Evolutionary conservation across 1,140 invertebrate species (phyloP), one percentile per base, ranked within the genome.

Genomic region (Leptonema lineaticorne): DNA sequence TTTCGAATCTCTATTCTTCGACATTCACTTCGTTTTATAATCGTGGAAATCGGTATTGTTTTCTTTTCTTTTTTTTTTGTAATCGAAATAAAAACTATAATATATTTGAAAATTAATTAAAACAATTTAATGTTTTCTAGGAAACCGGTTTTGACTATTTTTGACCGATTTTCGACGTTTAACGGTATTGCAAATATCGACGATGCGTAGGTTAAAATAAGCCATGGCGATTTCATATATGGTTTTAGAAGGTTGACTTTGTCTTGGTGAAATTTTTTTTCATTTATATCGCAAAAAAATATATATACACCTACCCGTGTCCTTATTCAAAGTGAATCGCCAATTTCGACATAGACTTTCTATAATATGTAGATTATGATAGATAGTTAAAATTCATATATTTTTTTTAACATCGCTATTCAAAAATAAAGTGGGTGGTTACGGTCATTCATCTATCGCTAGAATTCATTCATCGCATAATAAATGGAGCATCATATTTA

Each of bases 381-480:
- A 41, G 11, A 4, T 41, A 9, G 9, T 14, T 41, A 14, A 41
- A 41, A 14, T 41, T 41, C 37, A 9, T 41, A 9, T 41, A 41
- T 14, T 41, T 16, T 16, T 9, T 11, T 16, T 16, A 9, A 11
- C 2, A 14, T 3, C 9, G 16, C 16, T 6, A 6, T 5, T 33
- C 5, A 11, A 16, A 7, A 9, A 24, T 20, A 26, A 29, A 27
- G 27, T 48, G 63, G 46, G 22, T 22, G 63, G 41, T 30, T 16
- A n/a, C 37, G 46, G 63, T 64, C 63, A 64, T 64, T 64, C 63
- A 64, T 64, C 45, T 46, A 53, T 53, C 53, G 37, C 29, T 18
- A 11, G 37, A n/a, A 16, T 64, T 27, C 63, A 50, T 64, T 64
- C 63, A 64, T 64, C 53, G 26, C 18, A 28, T 37, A 18, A 59